Evolutionary conservation across 2,797 vertebrate species (phyloP), one percentile per base, ranked within the genome.

Genomic region (Heterohyrax brucei): DNA sequence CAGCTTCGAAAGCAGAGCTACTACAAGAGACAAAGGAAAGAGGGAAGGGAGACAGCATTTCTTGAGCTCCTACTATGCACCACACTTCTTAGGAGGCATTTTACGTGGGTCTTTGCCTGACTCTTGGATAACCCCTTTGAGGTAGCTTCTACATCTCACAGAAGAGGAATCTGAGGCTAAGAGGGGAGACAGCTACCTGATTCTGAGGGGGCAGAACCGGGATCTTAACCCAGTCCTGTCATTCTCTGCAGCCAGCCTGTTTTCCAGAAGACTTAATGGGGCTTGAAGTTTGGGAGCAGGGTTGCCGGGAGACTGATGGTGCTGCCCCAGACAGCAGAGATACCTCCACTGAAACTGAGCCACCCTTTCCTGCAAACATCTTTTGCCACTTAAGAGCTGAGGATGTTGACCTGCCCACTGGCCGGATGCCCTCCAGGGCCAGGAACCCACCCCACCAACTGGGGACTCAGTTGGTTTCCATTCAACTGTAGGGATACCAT

Each of bases 401-500:
- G 81, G 56, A 46, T 0, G 0, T 46, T 8, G 19, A 24, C 44
- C 19, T 68, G 56, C 30, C 30, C 5, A 0, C 1, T 0, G 16
- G 21, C 46, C 39, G 1, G 3, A 8, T 13, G 88, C 12, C 16
- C 75, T 83, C 53, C 10, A 72, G 92, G 53, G 22, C 70, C 39
- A 12, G 46, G 7, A 66, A 30, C 21, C 53, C n/a, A 48, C 46
- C 44, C 19, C 3, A 48, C 62, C 73, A 12, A 21, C 7, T 0
- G 19, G 59, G 48, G 33, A 5, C 72, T 16, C 12, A 7, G 10
- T 0, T 4, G 53, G 21, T 48, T 56, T 30, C 48, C n/a, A 13
- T 9, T 7, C 0, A 5, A 44, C 12, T 0, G 0, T 0, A 1
- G 46, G 39, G 30, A 48, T 9, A 16, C 48, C 5, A 10, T 1